Evolutionary conservation across 2,888 invertebrate species (phyloP).

Genomic region (Yponomeuta malinellus): DNA sequence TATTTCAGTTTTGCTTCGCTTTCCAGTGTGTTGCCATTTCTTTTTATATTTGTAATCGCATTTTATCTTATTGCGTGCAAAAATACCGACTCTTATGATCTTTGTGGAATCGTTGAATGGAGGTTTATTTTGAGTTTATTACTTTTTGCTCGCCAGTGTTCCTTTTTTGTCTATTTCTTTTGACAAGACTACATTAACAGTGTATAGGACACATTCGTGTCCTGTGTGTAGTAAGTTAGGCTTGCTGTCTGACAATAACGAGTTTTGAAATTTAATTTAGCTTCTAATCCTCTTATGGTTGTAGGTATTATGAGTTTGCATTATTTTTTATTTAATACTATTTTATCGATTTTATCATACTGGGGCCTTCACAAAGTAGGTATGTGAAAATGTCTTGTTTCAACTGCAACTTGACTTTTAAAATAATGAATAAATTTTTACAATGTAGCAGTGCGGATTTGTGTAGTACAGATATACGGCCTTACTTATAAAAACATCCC

Average conservation of each 20-base stretch:
- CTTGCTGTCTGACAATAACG: conserved; percentile 63
- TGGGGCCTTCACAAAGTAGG: neutral
- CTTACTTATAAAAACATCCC: too few species aligned
- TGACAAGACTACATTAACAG: conserved; percentile 41
- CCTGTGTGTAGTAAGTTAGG: conserved; percentile 39
- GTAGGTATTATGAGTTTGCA: conserved; percentile 26
- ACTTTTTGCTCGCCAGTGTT: neutral
- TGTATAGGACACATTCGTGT: conserved; percentile 35
- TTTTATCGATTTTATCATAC: neutral
- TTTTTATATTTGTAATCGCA: neutral
- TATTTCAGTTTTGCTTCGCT: conserved; percentile 1
- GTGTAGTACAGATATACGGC: too few species aligned
- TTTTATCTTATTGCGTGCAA: conserved; percentile 5
- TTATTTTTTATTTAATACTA: neutral
- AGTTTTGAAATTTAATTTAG: conserved; percentile 30
- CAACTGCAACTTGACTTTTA: too few species aligned
- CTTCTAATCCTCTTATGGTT: conserved; percentile 36
- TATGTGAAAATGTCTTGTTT: neutral
- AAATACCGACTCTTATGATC: neutral
- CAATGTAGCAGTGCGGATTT: too few species aligned
- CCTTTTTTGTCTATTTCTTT: conserved; percentile 29
- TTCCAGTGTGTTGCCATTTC: neutral
- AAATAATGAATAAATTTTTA: too few species aligned
- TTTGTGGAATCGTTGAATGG: neutral
- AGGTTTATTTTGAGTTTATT: neutral